phyloP scores from a whole-genome alignment of 2,888 invertebrate species.

The Limnephilus lunatus region DNA sequence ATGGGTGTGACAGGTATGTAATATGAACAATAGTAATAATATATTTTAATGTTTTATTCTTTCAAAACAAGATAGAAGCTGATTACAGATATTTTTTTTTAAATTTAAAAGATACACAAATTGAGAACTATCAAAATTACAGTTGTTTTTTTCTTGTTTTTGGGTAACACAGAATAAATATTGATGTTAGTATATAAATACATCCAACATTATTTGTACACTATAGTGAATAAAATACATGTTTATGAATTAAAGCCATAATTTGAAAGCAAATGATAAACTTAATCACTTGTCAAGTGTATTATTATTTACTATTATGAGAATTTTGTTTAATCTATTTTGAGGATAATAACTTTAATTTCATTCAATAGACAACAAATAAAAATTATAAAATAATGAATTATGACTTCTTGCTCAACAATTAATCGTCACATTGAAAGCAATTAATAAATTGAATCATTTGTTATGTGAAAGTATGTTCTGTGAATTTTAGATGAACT shows the following conservation, averaged over 20 bases:
- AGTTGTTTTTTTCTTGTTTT: background rate
- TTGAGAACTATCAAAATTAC: background rate
- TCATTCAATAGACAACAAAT: background rate
- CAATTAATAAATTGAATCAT: background rate
- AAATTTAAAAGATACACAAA: background rate
- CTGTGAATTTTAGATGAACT: background rate
- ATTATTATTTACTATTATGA: background rate
- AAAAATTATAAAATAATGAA: background rate
- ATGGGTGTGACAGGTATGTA: background rate
- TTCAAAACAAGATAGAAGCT: slow-evolving; percentile 2
- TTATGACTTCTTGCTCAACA: background rate
- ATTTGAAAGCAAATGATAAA: background rate
- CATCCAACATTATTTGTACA: background rate
- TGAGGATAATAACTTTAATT: background rate
- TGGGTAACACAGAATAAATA: background rate
- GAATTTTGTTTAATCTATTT: background rate
- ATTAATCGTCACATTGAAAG: background rate
- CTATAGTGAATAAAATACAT: background rate
- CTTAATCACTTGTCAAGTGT: background rate
- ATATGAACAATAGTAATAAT: background rate
- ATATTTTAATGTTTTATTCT: slow-evolving; percentile 2
- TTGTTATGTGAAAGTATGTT: background rate
- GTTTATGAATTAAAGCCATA: background rate
- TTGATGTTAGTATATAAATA: background rate
- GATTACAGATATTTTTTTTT: background rate